These are phyloP conservation scores for Antechinus flavipes DNA, from an alignment of 2,113 vertebrate genomes.

Conservation along the genomic window DNA sequence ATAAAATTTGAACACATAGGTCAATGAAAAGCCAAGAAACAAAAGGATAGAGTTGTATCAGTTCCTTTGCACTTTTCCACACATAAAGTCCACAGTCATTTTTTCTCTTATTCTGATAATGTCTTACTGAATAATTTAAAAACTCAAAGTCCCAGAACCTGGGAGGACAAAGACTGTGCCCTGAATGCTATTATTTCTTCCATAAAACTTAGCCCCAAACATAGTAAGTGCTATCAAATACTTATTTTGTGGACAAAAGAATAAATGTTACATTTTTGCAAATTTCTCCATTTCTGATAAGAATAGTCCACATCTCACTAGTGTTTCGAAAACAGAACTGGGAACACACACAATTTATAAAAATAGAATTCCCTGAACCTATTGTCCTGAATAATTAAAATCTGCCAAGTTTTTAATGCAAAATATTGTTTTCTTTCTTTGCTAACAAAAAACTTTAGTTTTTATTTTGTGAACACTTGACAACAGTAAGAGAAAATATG, in stretches of 20 bases:
- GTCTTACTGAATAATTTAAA: background rate
- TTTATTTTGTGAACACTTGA: conserved; percentile 36
- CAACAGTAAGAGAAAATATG: conserved; percentile 31
- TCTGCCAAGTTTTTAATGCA: conserved; percentile 48
- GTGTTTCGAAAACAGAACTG: background rate
- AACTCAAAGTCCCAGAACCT: background rate
- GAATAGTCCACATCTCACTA: background rate
- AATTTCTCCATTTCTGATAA: conserved; percentile 27
- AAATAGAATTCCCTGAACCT: conserved; percentile 34
- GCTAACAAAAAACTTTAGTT: conserved; percentile 39
- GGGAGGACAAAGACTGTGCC: background rate
- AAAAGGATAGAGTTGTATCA: background rate
- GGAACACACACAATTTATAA: conserved; percentile 23
- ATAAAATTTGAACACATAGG: background rate
- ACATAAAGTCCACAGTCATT: background rate
- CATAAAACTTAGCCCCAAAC: conserved; percentile 1
- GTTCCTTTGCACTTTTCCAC: background rate
- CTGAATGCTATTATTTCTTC: background rate
- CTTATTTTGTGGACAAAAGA: background rate
- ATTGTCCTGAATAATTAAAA: conserved; percentile 28
- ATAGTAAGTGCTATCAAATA: conserved; percentile 5
- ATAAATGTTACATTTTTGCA: background rate
- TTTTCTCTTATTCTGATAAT: background rate
- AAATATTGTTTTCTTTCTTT: conserved; percentile 35
- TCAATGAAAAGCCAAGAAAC: background rate